Base-by-base conservation (phyloP, 2,797 vertebrate species). In the Uromys caudimaculatus region DNA sequence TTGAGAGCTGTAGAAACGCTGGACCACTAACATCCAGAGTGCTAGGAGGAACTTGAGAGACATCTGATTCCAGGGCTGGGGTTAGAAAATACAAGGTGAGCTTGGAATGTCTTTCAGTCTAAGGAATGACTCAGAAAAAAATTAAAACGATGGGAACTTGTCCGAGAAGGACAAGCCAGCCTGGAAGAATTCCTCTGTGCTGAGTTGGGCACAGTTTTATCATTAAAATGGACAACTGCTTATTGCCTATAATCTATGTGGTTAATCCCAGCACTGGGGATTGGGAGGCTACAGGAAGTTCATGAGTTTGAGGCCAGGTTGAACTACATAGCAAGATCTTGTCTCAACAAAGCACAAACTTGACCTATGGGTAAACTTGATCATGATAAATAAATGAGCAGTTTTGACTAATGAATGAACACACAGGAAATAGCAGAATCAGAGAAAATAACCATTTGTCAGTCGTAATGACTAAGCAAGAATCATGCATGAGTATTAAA, bases 401-500 rank as follows among this genome's bases (percentile, higher is more conserved):
- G 91, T 86, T 95, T 75, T 92, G 58, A 85, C 82, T 91, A 73
- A 69, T 75, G 24, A 60, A 67, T 62, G 21, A 84, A 86, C 10
- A 10, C 69, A 85, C 60, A 85, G 41, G 90, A 93, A 71, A 58
- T 29, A 54, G 10, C 71, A 8, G 62, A 89, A 87, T 92, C 96
- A 93, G 60, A 79, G 86, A 82, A 94, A 93, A 38, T 85, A 67
- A 60, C 38, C 38, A 16, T 92, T 94, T 71, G 86, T 35, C 69
- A 83, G 0, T 94, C 16, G 10, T 38, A 94, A 47, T 82, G 73
- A 7, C 79, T 38, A 91, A 67, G 23, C 87, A 76, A 88, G 24
- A 95, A 71, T 92, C 89, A 79, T 89, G 64, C 67, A 64, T 79
- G 64, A 35, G 64, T 91, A 41, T 92, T 96, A 89, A 95, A 94